Evolutionary conservation across 2,888 invertebrate genomes (phyloP), one percentile per base, ranked within the genome.

Genomic region (Tiphia femorata): DNA sequence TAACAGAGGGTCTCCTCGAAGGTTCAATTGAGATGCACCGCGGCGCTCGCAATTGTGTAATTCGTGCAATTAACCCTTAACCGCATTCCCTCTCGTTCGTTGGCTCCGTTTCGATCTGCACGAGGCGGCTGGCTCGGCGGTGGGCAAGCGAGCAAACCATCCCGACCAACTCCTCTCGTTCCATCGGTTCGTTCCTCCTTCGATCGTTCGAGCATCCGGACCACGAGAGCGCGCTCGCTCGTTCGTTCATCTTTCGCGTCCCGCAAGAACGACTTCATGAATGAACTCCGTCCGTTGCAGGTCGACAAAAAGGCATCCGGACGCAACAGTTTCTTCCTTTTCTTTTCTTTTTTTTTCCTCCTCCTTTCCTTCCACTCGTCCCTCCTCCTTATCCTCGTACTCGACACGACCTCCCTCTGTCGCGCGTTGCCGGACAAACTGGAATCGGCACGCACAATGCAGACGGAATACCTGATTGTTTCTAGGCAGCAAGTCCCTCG

Each of bases 181-280:
- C 38, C 25, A 54, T 49, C 48, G 59, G 64, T 56, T 40, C 58
- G 38, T n/a, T n/a, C n/a, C n/a, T n/a, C n/a, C n/a, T n/a, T n/a
- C n/a, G 43, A 8, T 25, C 21, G 16, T 48, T 59, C 46, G 43
- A 37, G 29, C 46, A n/a, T n/a, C n/a, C n/a, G n/a, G 38, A 40
- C 35, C 52, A 42, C 42, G 43, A 27, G 38, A 41, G 27, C 2
- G 49, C 41, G 55, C 46, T 35, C 29, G 49, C 50, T 38, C 62
- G 59, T 55, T 56, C 71, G 71, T 67, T 73, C 59, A 65, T 72
- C 69, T 58, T 40, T 59, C 63, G 44, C 56, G 49, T 57, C 57
- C 49, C 58, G 57, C 62, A 69, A 73, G 69, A 77, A 73, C 69
- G 66, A 56, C 67, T 75, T 75, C 73, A 79, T 79, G 79, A 79